These are phyloP conservation scores for Cyphomyrmex costatus DNA, from an alignment of 1,140 invertebrate species.

Conservation along the genomic window DNA sequence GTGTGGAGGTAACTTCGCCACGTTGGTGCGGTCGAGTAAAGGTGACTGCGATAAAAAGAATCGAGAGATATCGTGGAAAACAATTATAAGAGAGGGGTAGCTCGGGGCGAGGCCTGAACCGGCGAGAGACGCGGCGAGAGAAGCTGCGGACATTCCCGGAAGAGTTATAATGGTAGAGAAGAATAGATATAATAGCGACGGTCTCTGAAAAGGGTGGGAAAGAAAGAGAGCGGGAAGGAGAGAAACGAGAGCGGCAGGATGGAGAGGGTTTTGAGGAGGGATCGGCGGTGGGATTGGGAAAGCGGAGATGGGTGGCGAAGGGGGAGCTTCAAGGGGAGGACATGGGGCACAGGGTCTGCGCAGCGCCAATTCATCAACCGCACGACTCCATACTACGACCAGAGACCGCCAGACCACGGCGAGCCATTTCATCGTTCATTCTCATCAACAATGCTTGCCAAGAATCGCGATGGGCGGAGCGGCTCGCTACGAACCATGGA, in stretches of 20 bases:
- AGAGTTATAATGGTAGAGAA: slow-evolving; percentile 76
- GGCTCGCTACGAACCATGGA: slow-evolving; percentile 60
- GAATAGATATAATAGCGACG: slow-evolving; percentile 75
- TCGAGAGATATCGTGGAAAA: slow-evolving; percentile 64
- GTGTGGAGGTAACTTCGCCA: not conserved
- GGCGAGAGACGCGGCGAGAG: not conserved
- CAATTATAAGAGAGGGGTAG: slow-evolving; percentile 69
- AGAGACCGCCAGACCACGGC: slow-evolving; percentile 70
- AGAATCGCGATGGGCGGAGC: slow-evolving; percentile 72
- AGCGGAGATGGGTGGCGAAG: slow-evolving; percentile 48
- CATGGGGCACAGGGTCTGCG: slow-evolving; percentile 73
- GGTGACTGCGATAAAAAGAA: slow-evolving; percentile 33
- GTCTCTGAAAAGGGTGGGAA: slow-evolving; percentile 37
- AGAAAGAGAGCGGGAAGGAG: slow-evolving; percentile 24
- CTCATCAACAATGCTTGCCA: slow-evolving; percentile 82
- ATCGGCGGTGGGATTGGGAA: slow-evolving; percentile 51
- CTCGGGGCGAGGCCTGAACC: not conserved
- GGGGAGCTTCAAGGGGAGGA: slow-evolving; percentile 46
- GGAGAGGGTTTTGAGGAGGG: slow-evolving; percentile 59
- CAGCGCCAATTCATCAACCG: slow-evolving; percentile 81
- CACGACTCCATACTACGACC: slow-evolving; percentile 69
- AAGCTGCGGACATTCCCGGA: slow-evolving; percentile 67
- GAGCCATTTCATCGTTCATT: slow-evolving; percentile 81
- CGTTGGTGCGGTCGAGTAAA: slow-evolving; percentile 13
- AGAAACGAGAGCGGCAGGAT: not conserved